Percentiles rank a stretch among this genome's conserved stretches.
Conservation (phyloP, 2,113 vertebrate genomes). For the Melanerpes aurifrons region DNA sequence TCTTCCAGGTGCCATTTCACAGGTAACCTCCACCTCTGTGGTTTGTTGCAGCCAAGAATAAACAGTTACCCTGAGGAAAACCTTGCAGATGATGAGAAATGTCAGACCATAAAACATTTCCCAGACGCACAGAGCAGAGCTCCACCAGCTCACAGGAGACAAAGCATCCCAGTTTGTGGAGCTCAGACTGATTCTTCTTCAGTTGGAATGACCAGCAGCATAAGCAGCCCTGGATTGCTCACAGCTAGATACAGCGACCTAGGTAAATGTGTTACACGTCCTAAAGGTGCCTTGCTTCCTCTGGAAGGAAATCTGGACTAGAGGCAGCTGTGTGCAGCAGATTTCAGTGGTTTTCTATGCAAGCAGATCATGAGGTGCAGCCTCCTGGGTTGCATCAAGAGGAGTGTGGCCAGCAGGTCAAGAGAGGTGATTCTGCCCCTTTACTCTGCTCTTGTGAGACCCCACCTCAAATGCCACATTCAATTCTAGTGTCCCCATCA, state of each 20-base stretch:
- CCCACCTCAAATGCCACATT: too few relatives aligned
- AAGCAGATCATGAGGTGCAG: neutral
- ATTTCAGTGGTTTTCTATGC: neutral
- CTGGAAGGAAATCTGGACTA: neutral
- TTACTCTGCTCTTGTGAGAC: too few relatives aligned
- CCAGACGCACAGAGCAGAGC: conserved; percentile 82
- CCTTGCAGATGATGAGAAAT: conserved; percentile 84
- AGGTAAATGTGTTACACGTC: conserved; percentile 48
- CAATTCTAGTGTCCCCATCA: too few relatives aligned
- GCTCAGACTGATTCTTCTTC: conserved; percentile 76
- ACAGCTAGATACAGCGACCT: conserved; percentile 73
- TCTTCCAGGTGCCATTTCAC: neutral
- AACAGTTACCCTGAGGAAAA: conserved; percentile 87
- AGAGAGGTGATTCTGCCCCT: too few relatives aligned
- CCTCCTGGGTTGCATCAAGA: neutral
- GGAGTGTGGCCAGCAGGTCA: too few relatives aligned
- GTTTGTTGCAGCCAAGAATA: conserved; percentile 81
- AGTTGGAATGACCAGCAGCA: conserved; percentile 82
- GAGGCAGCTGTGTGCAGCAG: too few relatives aligned
- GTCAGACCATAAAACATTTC: conserved; percentile 87
- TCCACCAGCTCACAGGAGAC: conserved; percentile 79
- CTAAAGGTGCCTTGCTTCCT: neutral
- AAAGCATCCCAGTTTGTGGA: conserved; percentile 88
- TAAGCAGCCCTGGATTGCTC: conserved; percentile 85
- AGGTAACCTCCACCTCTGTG: conserved; percentile 6